Evolutionary conservation across 2,797 vertebrate species (phyloP), one percentile per base, ranked within the genome.

Genomic region (Neosilurus mollespiculum): DNA sequence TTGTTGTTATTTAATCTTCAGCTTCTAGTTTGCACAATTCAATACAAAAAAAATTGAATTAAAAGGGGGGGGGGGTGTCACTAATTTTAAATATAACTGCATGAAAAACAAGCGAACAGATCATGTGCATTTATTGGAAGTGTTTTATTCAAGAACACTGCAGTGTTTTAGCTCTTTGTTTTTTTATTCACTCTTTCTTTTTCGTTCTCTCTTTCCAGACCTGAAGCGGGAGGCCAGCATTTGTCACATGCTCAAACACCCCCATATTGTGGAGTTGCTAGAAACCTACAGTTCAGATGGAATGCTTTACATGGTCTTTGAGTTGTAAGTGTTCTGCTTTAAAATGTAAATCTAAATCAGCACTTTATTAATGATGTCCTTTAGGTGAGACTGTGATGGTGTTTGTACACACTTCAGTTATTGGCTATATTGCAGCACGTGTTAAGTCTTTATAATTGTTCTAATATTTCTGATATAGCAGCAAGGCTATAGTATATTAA

Each of bases 271-370:
- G 88, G 98, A 99, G 90, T 94, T 99, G 77, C 92, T 99, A 93
- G 98, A 99, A 92, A 99, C 98, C 20, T 99, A 99, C 94, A 99
- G 98, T 93, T 99, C 98, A 5, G 98, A 99, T 92, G 98, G 98
- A 91, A 99, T 99, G 98, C 97, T 99, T 91, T 99, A 99, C 93
- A 99, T 99, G 98, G 98, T 99, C 88, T 99, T 99, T 88, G 98
- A 99, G 94, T 99, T 97, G 98, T 99, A 95, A 97, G 98, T 96
- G 59, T 67, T 26, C 15, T 9, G 53, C 26, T 70, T 24, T 70
- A n/a, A 59, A 81, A 70, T 58, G 22, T 43, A 49, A 73, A 61
- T 58, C 56, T 54, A 53, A 54, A 70, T 61, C 61, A 54, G 26
- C 56, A 24, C 58, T 66, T 70, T 49, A 58, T 30, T 59, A 34